Conservation (phyloP, 53 echinoderm and acorn worm genomes). For the Mesocentrotus franciscanus region DNA sequence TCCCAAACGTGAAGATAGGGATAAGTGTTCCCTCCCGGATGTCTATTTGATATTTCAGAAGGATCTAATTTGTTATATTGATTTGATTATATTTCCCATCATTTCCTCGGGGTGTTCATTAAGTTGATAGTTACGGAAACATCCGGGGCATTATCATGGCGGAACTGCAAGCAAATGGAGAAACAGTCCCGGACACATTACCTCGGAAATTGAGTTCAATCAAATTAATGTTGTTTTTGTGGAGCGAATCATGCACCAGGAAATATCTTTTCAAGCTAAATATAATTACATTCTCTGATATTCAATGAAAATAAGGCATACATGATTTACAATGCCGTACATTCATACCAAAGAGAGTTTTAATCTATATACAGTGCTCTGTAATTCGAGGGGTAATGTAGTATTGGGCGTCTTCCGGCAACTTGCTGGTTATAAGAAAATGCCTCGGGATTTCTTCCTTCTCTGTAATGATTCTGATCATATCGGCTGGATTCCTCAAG, state of each 20-base stretch:
- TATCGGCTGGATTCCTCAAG: too few relatives aligned
- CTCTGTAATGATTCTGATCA: too few relatives aligned
- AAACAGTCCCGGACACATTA: not conserved
- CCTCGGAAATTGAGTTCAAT: not conserved
- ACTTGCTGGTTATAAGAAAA: too few relatives aligned
- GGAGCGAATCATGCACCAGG: not conserved
- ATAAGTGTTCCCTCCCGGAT: not conserved
- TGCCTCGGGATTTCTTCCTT: too few relatives aligned
- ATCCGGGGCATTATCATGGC: not conserved
- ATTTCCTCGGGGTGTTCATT: not conserved
- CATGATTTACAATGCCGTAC: too few relatives aligned
- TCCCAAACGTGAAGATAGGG: not conserved
- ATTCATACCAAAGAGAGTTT: too few relatives aligned
- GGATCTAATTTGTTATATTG: not conserved
- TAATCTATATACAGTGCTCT: too few relatives aligned
- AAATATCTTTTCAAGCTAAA: not conserved
- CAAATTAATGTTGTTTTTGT: not conserved
- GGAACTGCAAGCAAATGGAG: not conserved
- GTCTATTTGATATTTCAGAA: not conserved
- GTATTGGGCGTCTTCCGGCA: too few relatives aligned
- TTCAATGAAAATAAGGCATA: not conserved
- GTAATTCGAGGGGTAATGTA: too few relatives aligned
- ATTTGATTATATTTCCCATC: not conserved
- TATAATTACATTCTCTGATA: not conserved
- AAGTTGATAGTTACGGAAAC: not conserved